Evolutionary conservation across 2,797 vertebrate genomes (phyloP).

Genomic region (Caiman crocodilus): DNA sequence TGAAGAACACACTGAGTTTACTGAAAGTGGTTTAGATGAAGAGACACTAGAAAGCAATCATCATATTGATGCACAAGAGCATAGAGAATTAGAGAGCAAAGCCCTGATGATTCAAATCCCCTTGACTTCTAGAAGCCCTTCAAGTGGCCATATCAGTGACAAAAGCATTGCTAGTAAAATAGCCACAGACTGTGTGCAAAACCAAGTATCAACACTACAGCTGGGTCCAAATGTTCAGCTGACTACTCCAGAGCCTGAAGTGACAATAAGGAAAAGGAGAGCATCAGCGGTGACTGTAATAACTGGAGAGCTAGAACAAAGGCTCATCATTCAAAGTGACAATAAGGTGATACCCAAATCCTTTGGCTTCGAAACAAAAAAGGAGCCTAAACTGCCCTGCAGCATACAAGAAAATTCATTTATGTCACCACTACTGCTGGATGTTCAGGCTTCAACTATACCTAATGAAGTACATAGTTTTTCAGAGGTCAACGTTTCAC

Average conservation of each 20-base stretch:
- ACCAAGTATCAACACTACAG: not conserved
- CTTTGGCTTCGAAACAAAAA: constrained; percentile 28
- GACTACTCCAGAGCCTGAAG: not conserved
- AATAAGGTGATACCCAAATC: constrained; percentile 17
- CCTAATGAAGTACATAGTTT: constrained; percentile 47
- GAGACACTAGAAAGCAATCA: constrained; percentile 65
- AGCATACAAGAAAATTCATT: constrained; percentile 40
- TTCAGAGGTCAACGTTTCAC: constrained; percentile 4
- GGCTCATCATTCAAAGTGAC: constrained; percentile 71
- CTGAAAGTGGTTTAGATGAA: constrained; percentile 79
- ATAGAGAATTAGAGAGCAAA: constrained; percentile 36
- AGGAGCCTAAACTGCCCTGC: constrained; percentile 26
- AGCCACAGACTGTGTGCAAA: not conserved
- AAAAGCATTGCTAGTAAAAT: not conserved
- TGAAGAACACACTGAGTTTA: constrained; percentile 69
- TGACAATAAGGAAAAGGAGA: constrained; percentile 57
- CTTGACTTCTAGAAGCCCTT: constrained; percentile 71
- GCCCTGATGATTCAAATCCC: constrained; percentile 64
- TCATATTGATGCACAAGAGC: constrained; percentile 28
- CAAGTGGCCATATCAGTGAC: constrained; percentile 62
- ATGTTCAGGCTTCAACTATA: constrained; percentile 42
- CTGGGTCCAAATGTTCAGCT: not conserved
- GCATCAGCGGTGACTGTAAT: constrained; percentile 71
- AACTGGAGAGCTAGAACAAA: constrained; percentile 72
- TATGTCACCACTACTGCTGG: constrained; percentile 50